Evolutionary conservation across 2,797 vertebrate species (phyloP).

Genomic region (Sebastes goodei): DNA sequence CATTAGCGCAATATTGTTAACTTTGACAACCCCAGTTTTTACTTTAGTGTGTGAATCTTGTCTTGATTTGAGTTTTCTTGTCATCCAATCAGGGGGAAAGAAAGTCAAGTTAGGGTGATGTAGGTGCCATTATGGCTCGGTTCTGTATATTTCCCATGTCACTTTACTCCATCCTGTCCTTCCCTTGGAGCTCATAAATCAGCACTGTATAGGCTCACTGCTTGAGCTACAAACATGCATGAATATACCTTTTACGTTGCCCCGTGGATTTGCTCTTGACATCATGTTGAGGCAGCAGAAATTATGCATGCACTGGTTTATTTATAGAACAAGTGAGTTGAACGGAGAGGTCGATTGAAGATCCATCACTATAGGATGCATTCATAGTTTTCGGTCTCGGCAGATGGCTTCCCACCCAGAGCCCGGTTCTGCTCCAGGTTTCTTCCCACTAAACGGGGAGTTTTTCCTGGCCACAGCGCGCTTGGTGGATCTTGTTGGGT

Average conservation of each 20-base stretch:
- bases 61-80: background rate
- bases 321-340: constrained; percentile 32
- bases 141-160: background rate
- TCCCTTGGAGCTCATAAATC: background rate
- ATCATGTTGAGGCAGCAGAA: constrained; percentile 1
- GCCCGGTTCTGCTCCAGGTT: no score
- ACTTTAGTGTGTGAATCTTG: background rate
- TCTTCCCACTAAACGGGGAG: no score
- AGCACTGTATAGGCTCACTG: background rate
- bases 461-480: no score
- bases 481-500: no score
- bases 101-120: background rate
- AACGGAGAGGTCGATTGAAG: background rate
- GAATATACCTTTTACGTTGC: background rate
- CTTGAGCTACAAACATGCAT: background rate
- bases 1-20: no score
- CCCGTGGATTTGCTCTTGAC: background rate
- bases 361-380: background rate
- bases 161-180: background rate
- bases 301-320: constrained; percentile 40
- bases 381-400: no score
- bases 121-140: background rate
- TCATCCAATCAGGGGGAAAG: background rate
- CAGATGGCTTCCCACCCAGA: no score
- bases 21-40: background rate